Percentiles rank a stretch among this genome's conserved stretches.
Evolutionary conservation across 2,113 vertebrate species (phyloP).

Genomic region (Brachionichthys hirsutus): DNA sequence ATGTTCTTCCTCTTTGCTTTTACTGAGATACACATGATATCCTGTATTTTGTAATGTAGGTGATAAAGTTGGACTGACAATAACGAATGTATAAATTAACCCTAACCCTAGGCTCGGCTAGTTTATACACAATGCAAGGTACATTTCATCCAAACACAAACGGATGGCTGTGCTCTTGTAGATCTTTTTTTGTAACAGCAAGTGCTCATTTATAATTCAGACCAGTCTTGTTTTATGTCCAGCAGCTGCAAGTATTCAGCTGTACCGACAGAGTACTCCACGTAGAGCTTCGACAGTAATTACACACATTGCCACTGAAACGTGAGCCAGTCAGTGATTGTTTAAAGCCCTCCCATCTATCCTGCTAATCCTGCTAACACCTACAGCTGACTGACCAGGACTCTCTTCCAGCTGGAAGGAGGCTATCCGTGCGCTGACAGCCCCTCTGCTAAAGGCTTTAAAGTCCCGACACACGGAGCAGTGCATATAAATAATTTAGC

Average conservation of each 20-base stretch:
- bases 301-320: slow-evolving; percentile 14
- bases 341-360: slow-evolving; percentile 57
- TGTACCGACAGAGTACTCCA: background rate
- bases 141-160: no score
- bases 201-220: slow-evolving; percentile 3
- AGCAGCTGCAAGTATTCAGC: background rate
- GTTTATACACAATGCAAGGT: no score
- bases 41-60: no score
- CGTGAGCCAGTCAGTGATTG: slow-evolving; percentile 2
- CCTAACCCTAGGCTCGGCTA: no score
- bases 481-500: background rate
- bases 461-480: background rate
- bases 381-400: slow-evolving; percentile 2
- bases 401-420: background rate
- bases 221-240: background rate
- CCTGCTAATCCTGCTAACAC: slow-evolving; percentile 22
- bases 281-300: background rate
- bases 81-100: no score
- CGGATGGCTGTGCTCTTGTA: no score
- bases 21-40: no score
- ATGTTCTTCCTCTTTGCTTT: no score
- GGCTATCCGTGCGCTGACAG: slow-evolving; percentile 8
- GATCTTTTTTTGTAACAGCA: no score
- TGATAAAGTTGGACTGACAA: no score
- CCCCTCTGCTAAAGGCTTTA: background rate